Base-by-base conservation (phyloP, 2,113 vertebrate genomes). In the Zeus faber region DNA sequence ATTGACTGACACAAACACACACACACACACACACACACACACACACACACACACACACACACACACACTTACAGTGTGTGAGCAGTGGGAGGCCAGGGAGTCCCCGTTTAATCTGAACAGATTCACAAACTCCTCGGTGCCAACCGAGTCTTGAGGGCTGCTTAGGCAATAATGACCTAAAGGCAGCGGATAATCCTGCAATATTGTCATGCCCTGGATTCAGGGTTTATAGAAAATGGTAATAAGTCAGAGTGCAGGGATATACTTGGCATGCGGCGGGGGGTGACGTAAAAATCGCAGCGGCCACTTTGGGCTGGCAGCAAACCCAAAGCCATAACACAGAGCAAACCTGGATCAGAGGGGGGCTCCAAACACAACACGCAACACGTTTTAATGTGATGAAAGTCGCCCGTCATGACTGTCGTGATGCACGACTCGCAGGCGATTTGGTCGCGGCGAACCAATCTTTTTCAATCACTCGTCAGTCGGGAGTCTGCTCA, bases 61-160 rank as follows among this genome's bases (percentile, higher is more conserved):
- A 47, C 44, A 44, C 18, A 37, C 26, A 60, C 9, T 20, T 11
- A 7, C 33, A 10, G 20, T 53, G 59, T 44, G 31, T 53, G 41
- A 46, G 54, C 33, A 22, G 39, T 16, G 41, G 22, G 29, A 22
- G 49, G 22, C 54, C 41, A n/a, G 61, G 55, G 37, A 66, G 35
- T 49, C 20, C 45, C 23, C 54, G 48, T 66, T 25, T 65, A 49
- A 62, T 69, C 54, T 63, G 39, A 76, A 54, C 26, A 22, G 67
- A 67, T 33, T 57, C 52, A 16, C 29, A 65, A 59, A 58, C 41
- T 64, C 47, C 29, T 56, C 11, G n/a, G 10, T 40, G 50, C 13
- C 13, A n/a, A 1, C 57, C 44, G 51, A 68, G 26, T 54, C 46
- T 33, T 58, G 13, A 58, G 27, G 18, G 47, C 18, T 1, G 14